Conservation (phyloP, 2,113 vertebrate species). For the Corvus cornix region DNA sequence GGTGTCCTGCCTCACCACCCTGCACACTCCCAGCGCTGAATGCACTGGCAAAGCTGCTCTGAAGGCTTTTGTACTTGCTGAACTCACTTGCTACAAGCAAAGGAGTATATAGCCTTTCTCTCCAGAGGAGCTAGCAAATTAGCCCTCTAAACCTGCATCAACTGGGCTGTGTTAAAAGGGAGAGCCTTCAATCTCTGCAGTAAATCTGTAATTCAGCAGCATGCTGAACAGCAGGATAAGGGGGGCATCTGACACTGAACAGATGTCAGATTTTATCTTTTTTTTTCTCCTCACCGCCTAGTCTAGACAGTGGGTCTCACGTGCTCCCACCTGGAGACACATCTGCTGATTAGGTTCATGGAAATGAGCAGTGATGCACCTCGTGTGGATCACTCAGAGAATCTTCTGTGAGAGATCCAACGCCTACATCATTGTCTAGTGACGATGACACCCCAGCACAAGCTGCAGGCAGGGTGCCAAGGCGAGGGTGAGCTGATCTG, state of each 20-base stretch:
- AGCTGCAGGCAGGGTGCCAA: not conserved
- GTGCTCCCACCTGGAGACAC: not conserved
- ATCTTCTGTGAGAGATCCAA: not conserved
- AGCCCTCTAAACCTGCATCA: not conserved
- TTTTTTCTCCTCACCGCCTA: not conserved
- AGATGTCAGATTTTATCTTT: constrained; percentile 19
- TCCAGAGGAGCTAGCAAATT: not conserved
- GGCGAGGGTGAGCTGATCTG: not conserved
- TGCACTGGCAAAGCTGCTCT: accelerated
- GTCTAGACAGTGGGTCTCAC: constrained; percentile 27
- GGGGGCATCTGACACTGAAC: not conserved
- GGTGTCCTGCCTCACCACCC: not conserved
- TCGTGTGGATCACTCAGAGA: not conserved
- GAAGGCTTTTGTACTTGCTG: not conserved
- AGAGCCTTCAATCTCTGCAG: not conserved
- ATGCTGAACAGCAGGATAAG: not conserved
- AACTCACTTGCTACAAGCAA: not conserved
- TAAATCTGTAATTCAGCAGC: not conserved
- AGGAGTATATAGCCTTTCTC: not conserved
- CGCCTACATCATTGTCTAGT: accelerated
- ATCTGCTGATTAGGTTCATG: not conserved
- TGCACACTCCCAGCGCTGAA: accelerated
- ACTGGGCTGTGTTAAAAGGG: not conserved
- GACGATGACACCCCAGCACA: not conserved
- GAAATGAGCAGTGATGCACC: not conserved